Percentiles rank a stretch among this genome's conserved stretches.
These are phyloP conservation scores for Hemaris fuciformis DNA, from an alignment of 2,888 invertebrate species.

Conservation along the genomic window DNA sequence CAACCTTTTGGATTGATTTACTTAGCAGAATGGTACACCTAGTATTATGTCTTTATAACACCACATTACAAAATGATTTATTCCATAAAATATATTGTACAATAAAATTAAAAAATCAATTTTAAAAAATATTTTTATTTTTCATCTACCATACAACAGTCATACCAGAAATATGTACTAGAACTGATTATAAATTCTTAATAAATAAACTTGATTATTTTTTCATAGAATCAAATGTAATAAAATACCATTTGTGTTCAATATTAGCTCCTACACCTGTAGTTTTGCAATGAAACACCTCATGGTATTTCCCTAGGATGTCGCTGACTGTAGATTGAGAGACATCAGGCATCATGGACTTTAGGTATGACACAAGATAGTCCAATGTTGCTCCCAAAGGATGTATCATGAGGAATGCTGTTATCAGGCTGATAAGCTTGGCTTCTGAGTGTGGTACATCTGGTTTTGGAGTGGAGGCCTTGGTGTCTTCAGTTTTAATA, in stretches of 20 bases:
- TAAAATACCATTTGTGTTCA: constrained; percentile 56
- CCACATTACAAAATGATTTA: too few species aligned
- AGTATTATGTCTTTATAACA: too few species aligned
- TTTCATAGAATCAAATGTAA: constrained; percentile 43
- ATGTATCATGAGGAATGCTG: constrained; percentile 66
- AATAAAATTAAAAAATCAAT: too few species aligned
- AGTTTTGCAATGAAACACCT: constrained; percentile 50
- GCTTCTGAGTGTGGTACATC: constrained; percentile 50
- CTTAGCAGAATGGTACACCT: too few species aligned
- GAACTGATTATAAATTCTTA: background rate
- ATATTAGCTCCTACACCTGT: constrained; percentile 51
- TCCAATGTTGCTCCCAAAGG: constrained; percentile 62
- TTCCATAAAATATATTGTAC: too few species aligned
- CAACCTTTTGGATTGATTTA: too few species aligned
- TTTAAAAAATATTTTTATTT: too few species aligned
- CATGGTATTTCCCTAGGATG: constrained; percentile 49
- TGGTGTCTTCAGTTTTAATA: constrained; percentile 27
- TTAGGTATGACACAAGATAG: constrained; percentile 58
- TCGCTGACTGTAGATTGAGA: constrained; percentile 46
- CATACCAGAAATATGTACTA: background rate
- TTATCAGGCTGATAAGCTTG: constrained; percentile 64
- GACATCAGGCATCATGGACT: constrained; percentile 50
- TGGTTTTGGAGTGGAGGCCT: constrained; percentile 26
- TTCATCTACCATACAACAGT: background rate
- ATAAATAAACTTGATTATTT: background rate